Conservation (phyloP, 2,888 invertebrate species). For the Sphaerolaimus hirsutus region DNA sequence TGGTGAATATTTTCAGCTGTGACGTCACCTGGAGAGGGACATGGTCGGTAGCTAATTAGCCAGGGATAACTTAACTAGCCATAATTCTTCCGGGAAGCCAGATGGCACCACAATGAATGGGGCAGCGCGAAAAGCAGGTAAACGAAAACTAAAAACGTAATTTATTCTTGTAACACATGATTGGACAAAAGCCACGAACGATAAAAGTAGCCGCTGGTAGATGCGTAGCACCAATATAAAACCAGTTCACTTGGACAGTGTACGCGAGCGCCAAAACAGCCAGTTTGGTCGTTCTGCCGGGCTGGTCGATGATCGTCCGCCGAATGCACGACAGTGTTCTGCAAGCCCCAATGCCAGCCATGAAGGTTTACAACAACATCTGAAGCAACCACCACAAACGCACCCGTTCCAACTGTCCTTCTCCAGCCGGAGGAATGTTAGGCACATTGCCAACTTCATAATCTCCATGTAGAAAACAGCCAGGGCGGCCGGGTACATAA, state of each 20-base stretch:
- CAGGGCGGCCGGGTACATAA: background rate
- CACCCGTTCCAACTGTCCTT: background rate
- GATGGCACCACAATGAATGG: too few species aligned
- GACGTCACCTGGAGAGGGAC: slow-evolving; percentile 28
- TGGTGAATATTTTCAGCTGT: slow-evolving; percentile 34
- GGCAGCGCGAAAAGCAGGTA: background rate
- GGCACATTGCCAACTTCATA: background rate
- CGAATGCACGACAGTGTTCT: background rate
- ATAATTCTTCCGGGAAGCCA: too few species aligned
- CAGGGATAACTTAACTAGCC: background rate
- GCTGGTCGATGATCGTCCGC: slow-evolving; percentile 6
- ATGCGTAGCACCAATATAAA: slow-evolving; percentile 86
- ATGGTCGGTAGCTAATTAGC: background rate
- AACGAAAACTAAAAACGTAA: too few species aligned
- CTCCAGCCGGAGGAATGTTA: background rate
- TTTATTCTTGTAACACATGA: slow-evolving; percentile 23
- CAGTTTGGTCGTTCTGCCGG: slow-evolving; percentile 32
- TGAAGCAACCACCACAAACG: background rate
- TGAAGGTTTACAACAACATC: background rate
- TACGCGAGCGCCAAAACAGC: slow-evolving; percentile 82
- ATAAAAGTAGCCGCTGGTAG: slow-evolving; percentile 96
- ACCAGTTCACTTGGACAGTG: slow-evolving; percentile 79
- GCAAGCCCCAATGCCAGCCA: background rate
- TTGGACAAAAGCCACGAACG: slow-evolving; percentile 35
- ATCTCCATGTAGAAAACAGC: background rate